Base-by-base conservation (phyloP, 2,888 invertebrate genomes). In the Autographa gamma region DNA sequence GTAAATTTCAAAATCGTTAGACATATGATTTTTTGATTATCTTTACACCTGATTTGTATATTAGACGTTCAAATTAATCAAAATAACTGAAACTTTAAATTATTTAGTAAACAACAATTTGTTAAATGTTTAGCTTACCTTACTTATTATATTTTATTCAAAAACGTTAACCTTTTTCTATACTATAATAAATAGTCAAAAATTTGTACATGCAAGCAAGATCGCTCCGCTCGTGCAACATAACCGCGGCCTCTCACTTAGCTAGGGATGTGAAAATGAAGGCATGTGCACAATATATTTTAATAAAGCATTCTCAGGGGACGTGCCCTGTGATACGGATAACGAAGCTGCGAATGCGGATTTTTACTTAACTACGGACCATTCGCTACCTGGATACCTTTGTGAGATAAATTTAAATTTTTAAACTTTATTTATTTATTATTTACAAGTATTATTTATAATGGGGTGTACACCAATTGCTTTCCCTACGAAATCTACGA, bases 231-330 rank as follows among this genome's bases (percentile, higher is more conserved):
- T 73, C 16, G 63, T 66, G 48, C 63, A 82, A 69, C 34, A 38
- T 68, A 64, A n/a, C 3, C 76, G 3, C 62, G 32, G 2, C 66
- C 43, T 71, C 13, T 60, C 63, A 73, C 87, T 87, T 88, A 85
- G 82, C 85, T 80, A 85, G 81, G 84, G 88, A 86, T 83, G 88
- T 88, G 89, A 88, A 88, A 91, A 91, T 90, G 89, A 91, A 92
- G 90, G 90, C 89, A 89, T 85, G 88, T 90, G 89, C 89, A 91
- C 92, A 92, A 93, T 95, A 95, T 93, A 95, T 95, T 95, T 94
- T 94, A 95, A 95, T 95, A 95, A 94, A 89, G 89, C 90, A 91
- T 90, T 91, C 95, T 92, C 93, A 67, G 81, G 94, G 92, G 93
- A 91, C 83, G 79, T 85, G 83, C 87, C 90, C 90, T 85, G 88